Base-by-base conservation (phyloP, 2,113 vertebrate species). In the Anser cygnoides region DNA sequence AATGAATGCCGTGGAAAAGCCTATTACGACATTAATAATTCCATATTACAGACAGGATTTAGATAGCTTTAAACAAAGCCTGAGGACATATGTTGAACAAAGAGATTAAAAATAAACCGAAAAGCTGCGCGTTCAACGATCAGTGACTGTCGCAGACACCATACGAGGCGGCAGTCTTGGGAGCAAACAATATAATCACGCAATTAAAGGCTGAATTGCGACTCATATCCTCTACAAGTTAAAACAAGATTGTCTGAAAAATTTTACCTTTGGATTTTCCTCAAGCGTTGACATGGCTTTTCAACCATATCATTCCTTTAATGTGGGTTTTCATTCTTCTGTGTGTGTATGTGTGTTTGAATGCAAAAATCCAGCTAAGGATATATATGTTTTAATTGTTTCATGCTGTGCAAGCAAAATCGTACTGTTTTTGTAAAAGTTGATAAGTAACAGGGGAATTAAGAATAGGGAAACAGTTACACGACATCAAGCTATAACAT, bases 1-100 rank as follows among this genome's bases (percentile, higher is more conserved):
- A 77, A 33, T 2, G 29, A 76, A 68, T 19, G 55, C 41, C 62
- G 55, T 50, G 89, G 84, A 77, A 91, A 95, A 88, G 31, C 62
- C 62, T 57, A 29, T 8, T 52, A 46, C 3, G 22, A 61, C 3
- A 31, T 71, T 84, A 88, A 10, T 81, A 92, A 88, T 81, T 67
- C 63, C 65, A 39, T 66, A 39, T 23, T 89, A 76, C 46, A 91
- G 63, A 55, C 25, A 93, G 87, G 78, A 83, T 86, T 86, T 84
- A 80, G 88, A 81, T 49, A 90, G 92, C 46, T 93, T 92, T 86
- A 94, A 87, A 80, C 44, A 92, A 95, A 91, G 62, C 73, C 73
- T 1, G 33, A 76, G 84, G 68, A 73, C 59, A 63, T 90, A 83
- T 33, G 67, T 39, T 78, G 68, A 90, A 94, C 59, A 87, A 80